Conservation (phyloP, 2,888 invertebrate species). For the Deroplatys truncata region DNA sequence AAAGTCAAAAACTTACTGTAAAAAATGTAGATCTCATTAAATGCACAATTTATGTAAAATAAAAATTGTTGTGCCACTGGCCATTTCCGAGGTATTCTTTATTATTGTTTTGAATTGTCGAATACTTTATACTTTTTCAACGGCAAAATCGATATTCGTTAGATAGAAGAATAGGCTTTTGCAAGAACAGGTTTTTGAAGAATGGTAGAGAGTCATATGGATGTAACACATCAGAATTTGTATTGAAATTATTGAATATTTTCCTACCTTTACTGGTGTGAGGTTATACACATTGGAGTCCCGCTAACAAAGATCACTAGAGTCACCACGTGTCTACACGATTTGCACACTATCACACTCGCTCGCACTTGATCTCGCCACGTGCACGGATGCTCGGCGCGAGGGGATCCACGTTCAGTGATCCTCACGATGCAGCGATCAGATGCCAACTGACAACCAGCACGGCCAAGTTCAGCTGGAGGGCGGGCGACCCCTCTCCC, state of each 20-base stretch:
- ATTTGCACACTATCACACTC: background rate
- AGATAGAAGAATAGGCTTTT: too few relatives aligned
- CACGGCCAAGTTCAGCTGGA: background rate
- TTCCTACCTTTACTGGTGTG: background rate
- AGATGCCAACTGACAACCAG: background rate
- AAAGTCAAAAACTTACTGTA: too few relatives aligned
- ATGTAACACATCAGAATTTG: too few relatives aligned
- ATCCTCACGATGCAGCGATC: background rate
- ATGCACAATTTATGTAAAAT: too few relatives aligned
- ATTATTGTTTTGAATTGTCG: too few relatives aligned
- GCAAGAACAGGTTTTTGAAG: too few relatives aligned
- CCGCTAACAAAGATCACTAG: background rate
- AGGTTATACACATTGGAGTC: background rate
- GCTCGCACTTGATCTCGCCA: background rate
- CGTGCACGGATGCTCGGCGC: background rate
- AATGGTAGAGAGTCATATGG: too few relatives aligned
- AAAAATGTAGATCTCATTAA: too few relatives aligned
- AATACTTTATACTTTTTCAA: too few relatives aligned
- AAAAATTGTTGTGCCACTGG: too few relatives aligned
- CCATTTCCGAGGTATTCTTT: too few relatives aligned
- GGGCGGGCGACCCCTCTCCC: background rate
- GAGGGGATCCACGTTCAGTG: background rate
- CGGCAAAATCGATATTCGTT: too few relatives aligned
- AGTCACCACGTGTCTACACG: background rate
- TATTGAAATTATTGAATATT: background rate